phyloP scores from a whole-genome alignment of 2,797 vertebrate genomes.

The Siniperca scherzeri region DNA sequence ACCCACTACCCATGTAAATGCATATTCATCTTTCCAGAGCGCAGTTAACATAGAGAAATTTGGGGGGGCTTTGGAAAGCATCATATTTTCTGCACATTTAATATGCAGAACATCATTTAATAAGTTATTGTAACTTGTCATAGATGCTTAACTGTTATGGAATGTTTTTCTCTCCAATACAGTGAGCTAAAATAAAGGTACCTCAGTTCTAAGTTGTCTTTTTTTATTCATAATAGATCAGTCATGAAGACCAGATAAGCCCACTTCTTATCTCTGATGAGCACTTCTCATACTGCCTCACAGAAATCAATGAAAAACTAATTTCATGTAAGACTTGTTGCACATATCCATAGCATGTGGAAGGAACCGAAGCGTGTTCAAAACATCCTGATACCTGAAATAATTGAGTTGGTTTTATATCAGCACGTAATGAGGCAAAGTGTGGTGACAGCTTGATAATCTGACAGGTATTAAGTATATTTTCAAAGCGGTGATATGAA shows the following conservation, averaged over 20 bases:
- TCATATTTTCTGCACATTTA: slow-evolving; percentile 4
- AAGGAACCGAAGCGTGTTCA: slow-evolving; percentile 13
- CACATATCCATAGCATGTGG: background rate
- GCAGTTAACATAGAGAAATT: background rate
- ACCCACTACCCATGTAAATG: background rate
- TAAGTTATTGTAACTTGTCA: slow-evolving; percentile 6
- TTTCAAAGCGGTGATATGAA: slow-evolving; percentile 33
- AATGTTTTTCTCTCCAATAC: background rate
- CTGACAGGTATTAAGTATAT: slow-evolving; percentile 37
- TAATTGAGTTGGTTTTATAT: slow-evolving; percentile 28
- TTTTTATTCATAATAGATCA: slow-evolving; percentile 28
- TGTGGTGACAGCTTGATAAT: slow-evolving; percentile 25
- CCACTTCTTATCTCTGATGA: slow-evolving; percentile 9
- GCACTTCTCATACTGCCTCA: slow-evolving; percentile 1
- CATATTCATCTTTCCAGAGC: background rate
- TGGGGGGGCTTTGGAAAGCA: background rate
- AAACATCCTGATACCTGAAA: slow-evolving; percentile 31
- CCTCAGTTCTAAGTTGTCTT: slow-evolving; percentile 11
- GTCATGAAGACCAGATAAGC: slow-evolving; percentile 21
- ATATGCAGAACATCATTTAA: background rate
- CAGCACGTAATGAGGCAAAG: slow-evolving; percentile 12
- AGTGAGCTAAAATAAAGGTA: background rate
- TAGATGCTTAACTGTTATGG: background rate
- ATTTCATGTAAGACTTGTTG: slow-evolving; percentile 40
- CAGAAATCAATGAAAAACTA: slow-evolving; percentile 21